Evolutionary conservation across 2,113 vertebrate species (phyloP), one percentile per base, ranked within the genome.

Genomic region (Alaudala cheleensis): DNA sequence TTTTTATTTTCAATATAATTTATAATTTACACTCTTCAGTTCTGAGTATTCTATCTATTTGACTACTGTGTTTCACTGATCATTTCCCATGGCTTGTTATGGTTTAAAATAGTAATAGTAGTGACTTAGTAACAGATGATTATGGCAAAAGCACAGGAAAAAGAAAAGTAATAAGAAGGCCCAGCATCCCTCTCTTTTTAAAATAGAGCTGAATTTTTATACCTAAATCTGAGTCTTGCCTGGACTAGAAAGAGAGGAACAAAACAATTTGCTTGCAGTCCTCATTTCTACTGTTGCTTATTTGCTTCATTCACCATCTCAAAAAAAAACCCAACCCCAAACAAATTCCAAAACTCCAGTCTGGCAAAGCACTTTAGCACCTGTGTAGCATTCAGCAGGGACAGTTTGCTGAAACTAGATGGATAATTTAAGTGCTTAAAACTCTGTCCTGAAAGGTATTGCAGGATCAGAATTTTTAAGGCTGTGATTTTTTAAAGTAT

Each of bases 11-110:
- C 79, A 33, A 26, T 62, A 16, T 93, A 53, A 60, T 77, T 90
- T 93, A 72, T 92, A 89, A 58, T 81, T 96, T 78, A 47, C 58
- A 74, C 33, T 88, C 57, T 94, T 93, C 88, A 91, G 94, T 89
- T 91, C 87, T 90, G 79, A 81, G 44, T 95, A 86, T 96, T 96
- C 92, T 95, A 82, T 87, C 92, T 95, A 76, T 87, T 65, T 91
- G 84, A 96, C 91, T 97, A 86, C 79, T 94, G 72, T 94, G 72
- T 90, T 92, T 95, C 93, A 67, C 86, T 72, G 53, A 81, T 85
- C 67, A 33, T 73, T 97, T 97, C 73, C 61, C 54, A 73, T 57
- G 57, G 61, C 83, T 91, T 85, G 47, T 45, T 94, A 17, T 22
- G 11, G 45, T 83, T 86, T 67, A 91, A 88, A 66, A 33, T 58